These are phyloP conservation scores for Burhinus bistriatus DNA, from an alignment of 2,113 vertebrate species.

Conservation along the genomic window DNA sequence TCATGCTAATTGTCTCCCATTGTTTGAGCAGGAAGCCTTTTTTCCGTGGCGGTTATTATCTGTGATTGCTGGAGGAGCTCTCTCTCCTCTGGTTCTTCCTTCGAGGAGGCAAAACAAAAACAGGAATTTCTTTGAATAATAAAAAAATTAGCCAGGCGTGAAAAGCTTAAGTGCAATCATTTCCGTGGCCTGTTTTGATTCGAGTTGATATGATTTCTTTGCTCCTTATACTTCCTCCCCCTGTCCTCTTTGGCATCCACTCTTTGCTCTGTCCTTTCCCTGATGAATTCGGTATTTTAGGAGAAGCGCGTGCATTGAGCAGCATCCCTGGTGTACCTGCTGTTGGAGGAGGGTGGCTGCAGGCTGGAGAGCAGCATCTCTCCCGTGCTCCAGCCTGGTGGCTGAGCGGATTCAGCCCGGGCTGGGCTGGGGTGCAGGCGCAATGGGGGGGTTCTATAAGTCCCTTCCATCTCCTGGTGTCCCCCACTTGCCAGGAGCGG, in stretches of 20 bases:
- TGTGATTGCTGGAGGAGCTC: constrained; percentile 12
- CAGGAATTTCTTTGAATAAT: constrained; percentile 43
- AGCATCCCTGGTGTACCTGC: neutral
- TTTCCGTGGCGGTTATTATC: neutral
- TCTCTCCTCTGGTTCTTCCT: constrained; percentile 2
- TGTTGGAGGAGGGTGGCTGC: neutral
- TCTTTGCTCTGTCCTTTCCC: neutral
- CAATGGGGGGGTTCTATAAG: neutral
- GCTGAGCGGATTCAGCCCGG: neutral
- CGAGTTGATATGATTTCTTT: neutral
- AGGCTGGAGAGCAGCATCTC: neutral
- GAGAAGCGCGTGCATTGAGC: neutral
- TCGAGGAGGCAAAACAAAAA: constrained; percentile 22
- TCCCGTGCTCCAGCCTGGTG: neutral
- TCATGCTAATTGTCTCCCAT: neutral
- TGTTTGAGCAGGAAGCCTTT: constrained; percentile 15
- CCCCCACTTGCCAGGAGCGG: neutral
- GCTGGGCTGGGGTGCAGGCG: neutral
- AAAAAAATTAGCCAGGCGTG: constrained; percentile 43
- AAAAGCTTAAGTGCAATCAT: constrained; percentile 28
- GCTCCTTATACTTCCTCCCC: neutral
- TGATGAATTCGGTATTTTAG: fast-evolving
- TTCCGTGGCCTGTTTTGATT: neutral
- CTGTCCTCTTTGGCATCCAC: neutral
- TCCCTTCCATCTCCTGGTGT: neutral